Evolutionary conservation across 2,888 invertebrate species (phyloP).

Genomic region (Dromius quadrimaculatus): DNA sequence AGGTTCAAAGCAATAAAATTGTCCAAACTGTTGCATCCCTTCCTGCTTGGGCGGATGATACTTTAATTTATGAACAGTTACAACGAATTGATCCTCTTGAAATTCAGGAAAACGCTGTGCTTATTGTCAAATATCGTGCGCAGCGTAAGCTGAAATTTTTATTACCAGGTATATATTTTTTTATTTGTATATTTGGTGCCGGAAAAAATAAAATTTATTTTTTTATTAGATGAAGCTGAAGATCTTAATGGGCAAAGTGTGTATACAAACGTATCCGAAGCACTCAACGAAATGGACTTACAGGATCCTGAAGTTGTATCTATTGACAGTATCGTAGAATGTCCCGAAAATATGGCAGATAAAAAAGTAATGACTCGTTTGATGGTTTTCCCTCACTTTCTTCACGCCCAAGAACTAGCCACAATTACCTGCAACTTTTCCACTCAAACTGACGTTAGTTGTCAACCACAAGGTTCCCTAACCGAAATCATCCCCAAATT

Average conservation of each 20-base stretch:
- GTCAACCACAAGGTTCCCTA: slow-evolving; percentile 55
- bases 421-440: slow-evolving; percentile 55
- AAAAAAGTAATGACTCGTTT: slow-evolving; percentile 57
- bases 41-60: slow-evolving; percentile 38
- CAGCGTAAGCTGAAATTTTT: slow-evolving; percentile 53
- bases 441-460: slow-evolving; percentile 57
- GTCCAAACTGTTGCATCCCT: slow-evolving; percentile 55
- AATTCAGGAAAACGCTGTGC: slow-evolving; percentile 54
- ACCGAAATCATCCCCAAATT: slow-evolving; percentile 53
- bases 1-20: slow-evolving; percentile 51
- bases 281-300: too few relatives aligned
- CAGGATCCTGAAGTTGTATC: too few relatives aligned
- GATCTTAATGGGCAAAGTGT: too few relatives aligned
- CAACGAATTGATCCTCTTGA: slow-evolving; percentile 54
- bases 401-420: slow-evolving; percentile 57
- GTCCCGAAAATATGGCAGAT: not conserved
- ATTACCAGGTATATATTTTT: too few relatives aligned
- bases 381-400: slow-evolving; percentile 57
- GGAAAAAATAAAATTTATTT: too few relatives aligned
- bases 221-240: too few relatives aligned
- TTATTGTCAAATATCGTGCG: slow-evolving; percentile 54
- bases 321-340: too few relatives aligned
- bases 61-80: slow-evolving; percentile 52
- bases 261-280: too few relatives aligned
- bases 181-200: too few relatives aligned